These are phyloP conservation scores for Diglossa cyanea DNA, from an alignment of 2,797 vertebrate species.

Conservation along the genomic window DNA sequence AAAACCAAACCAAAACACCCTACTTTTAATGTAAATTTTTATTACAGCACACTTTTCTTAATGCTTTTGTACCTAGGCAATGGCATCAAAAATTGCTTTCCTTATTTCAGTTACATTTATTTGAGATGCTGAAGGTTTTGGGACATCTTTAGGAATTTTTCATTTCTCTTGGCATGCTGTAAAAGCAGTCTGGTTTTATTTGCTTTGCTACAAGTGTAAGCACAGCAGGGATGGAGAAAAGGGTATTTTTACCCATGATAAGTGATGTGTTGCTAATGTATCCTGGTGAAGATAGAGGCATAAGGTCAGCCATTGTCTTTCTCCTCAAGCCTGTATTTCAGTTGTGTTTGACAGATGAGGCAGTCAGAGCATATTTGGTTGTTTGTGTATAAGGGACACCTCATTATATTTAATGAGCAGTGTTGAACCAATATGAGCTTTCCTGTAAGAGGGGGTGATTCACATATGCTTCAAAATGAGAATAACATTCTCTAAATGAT, in stretches of 20 bases:
- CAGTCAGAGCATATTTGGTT: not conserved
- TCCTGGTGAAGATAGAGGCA: not conserved
- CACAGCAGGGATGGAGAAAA: not conserved
- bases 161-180: not conserved
- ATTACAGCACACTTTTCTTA: not conserved
- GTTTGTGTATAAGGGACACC: not conserved
- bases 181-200: not conserved
- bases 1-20: rapidly evolving
- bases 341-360: conserved; percentile 14
- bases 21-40: not conserved
- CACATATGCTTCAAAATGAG: not conserved
- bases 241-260: not conserved
- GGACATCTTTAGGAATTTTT: not conserved
- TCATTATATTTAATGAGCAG: conserved; percentile 65
- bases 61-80: not conserved
- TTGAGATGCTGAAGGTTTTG: not conserved
- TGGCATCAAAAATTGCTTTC: not conserved
- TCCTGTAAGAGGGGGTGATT: not conserved
- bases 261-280: not conserved
- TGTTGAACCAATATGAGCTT: not conserved
- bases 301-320: not conserved
- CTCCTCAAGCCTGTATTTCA: not conserved
- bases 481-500: not conserved
- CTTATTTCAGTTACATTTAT: not conserved
- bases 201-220: not conserved